Conservation (phyloP, 2,113 vertebrate species). For the Bos indicus region DNA sequence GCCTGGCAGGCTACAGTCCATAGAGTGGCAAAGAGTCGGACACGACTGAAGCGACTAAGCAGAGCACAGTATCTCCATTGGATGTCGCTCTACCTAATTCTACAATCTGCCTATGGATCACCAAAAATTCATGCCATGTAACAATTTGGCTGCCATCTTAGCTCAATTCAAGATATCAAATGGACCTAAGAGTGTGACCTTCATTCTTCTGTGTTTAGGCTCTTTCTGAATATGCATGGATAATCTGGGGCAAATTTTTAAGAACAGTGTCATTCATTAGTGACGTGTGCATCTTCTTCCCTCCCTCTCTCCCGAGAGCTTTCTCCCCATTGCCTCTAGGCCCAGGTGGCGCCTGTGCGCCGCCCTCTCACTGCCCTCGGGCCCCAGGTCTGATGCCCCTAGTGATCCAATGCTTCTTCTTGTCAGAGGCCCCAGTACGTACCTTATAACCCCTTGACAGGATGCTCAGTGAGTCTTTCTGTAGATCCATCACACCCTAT, state of each 20-base stretch:
- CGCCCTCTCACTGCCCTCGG: background rate
- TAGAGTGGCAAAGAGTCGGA: background rate
- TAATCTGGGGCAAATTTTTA: background rate
- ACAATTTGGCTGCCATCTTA: background rate
- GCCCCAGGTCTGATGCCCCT: background rate
- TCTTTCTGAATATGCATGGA: background rate
- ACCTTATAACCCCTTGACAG: background rate
- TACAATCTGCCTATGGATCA: background rate
- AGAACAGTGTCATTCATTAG: background rate
- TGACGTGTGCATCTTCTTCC: background rate
- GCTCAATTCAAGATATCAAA: background rate
- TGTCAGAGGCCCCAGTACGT: background rate
- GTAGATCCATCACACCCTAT: background rate
- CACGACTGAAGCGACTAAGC: background rate
- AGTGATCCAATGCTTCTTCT: background rate
- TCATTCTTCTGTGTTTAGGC: background rate
- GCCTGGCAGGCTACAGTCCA: background rate
- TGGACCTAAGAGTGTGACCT: background rate
- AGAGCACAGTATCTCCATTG: background rate
- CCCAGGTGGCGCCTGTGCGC: background rate
- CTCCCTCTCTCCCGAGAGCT: background rate
- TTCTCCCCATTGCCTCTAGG: background rate
- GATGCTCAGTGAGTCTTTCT: background rate
- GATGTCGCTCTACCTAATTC: background rate
- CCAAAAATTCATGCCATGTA: background rate